Evolutionary conservation across 2,888 invertebrate species (phyloP).

Genomic region (Crioceris asparagi): DNA sequence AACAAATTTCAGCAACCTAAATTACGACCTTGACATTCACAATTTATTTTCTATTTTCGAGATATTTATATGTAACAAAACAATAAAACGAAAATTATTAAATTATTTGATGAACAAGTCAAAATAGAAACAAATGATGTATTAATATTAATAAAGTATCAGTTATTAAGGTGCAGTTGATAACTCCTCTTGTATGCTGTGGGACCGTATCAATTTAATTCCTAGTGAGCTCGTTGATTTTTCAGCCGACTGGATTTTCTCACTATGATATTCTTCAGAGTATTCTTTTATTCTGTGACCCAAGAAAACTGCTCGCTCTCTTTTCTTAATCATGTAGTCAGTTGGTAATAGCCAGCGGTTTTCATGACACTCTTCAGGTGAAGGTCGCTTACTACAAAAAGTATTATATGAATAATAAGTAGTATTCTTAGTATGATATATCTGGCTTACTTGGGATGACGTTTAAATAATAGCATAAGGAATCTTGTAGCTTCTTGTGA

Average conservation of each 20-base stretch:
- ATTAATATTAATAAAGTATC: constrained; percentile 20
- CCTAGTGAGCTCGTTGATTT: constrained; percentile 47
- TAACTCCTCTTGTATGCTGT: constrained; percentile 78
- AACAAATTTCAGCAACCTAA: too few species aligned
- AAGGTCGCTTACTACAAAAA: constrained; percentile 73
- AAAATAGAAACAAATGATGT: constrained; percentile 12
- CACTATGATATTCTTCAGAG: constrained; percentile 67
- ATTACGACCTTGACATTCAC: too few species aligned
- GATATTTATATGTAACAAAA: too few species aligned
- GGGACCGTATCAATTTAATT: constrained; percentile 57
- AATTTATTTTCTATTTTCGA: too few species aligned
- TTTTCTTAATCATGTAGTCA: constrained; percentile 86
- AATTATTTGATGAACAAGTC: too few species aligned
- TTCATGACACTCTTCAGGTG: constrained; percentile 88
- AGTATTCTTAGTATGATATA: neutral
- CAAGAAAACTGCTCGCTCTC: constrained; percentile 79
- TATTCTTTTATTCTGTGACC: constrained; percentile 77
- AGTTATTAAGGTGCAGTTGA: constrained; percentile 40
- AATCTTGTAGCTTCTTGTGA: constrained; percentile 89
- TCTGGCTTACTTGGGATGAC: constrained; percentile 68
- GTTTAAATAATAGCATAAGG: constrained; percentile 91
- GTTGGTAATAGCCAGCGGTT: constrained; percentile 91
- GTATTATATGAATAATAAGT: neutral
- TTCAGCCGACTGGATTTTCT: constrained; percentile 52
- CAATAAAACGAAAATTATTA: too few species aligned